Conservation (phyloP, 2,797 vertebrate genomes). For the Nothura maculosa region DNA sequence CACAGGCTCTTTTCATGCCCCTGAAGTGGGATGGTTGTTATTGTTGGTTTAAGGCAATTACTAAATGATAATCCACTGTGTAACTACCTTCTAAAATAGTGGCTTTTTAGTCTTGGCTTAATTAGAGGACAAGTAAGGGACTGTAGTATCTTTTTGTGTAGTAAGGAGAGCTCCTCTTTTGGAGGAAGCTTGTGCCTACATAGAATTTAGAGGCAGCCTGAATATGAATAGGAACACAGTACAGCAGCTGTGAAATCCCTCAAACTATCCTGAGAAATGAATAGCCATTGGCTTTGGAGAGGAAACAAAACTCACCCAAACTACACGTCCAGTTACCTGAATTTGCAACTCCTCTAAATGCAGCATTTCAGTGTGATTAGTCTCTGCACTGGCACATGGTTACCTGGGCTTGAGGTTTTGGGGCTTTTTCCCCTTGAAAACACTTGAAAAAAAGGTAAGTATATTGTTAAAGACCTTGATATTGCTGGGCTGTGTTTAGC, state of each 20-base stretch:
- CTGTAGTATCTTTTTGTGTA: neutral
- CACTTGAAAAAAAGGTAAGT: too few species aligned
- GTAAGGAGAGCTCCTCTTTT: neutral
- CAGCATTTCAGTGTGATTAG: rapidly evolving
- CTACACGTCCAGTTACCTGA: neutral
- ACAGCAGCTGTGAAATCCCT: neutral
- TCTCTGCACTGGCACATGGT: neutral
- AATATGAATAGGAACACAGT: neutral
- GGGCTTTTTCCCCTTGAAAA: neutral
- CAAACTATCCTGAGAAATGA: neutral
- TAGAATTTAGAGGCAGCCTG: neutral
- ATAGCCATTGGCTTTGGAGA: rapidly evolving
- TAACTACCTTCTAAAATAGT: neutral
- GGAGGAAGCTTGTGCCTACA: neutral
- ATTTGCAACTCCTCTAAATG: neutral
- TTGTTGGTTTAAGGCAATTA: neutral
- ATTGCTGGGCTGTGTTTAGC: too few species aligned
- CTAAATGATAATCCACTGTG: neutral
- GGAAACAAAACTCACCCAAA: rapidly evolving
- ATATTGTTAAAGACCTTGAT: neutral
- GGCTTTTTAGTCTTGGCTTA: neutral
- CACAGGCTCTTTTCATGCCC: rapidly evolving
- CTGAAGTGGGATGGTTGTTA: neutral
- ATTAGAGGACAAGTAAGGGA: neutral
- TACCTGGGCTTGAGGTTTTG: neutral